Base-by-base conservation (phyloP, 2,888 invertebrate species). In the Dynastes grantii region DNA sequence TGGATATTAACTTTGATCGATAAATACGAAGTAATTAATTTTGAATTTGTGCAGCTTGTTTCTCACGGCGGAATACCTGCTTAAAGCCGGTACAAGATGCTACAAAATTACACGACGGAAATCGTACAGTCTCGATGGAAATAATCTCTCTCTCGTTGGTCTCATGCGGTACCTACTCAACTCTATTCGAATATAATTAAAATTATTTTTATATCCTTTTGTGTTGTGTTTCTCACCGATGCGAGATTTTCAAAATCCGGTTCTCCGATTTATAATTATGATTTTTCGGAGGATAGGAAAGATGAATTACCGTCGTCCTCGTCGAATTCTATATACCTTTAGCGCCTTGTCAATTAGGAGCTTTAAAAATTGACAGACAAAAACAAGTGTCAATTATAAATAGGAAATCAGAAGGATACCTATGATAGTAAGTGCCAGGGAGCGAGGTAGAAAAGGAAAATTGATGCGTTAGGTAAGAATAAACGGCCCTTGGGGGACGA, bases 1-100 rank as follows among this genome's bases (percentile, higher is more conserved):
- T 27, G 32, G 80, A 81, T 81, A 81, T 83, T 81, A 82, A 84
- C 84, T 85, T 85, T 84, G 85, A 87, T 87, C 87, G 85, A 88
- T 88, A 88, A 87, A 87, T 87, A 86, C 87, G 87, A 87, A 87
- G 85, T 87, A 87, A 88, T 87, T 87, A 88, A 87, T 86, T 87
- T 87, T 84, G 85, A 86, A 86, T 86, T 87, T 87, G 86, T 87
- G 85, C 85, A 85, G 84, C 83, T 82, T 80, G 84, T 85, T 88
- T 88, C 88, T 88, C 88, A 88, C 88, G 88, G 84, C 37, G 70
- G 64, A 49, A 76, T 78, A 87, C 87, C 86, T 86, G 86, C 84
- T 84, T 82, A 83, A 83, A 84, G 84, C 84, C 83, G 40, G 80
- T 78, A 84, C 82, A 86, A 87, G 86, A 87, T 86, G 86, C 85